These are phyloP conservation scores for Tautogolabrus adspersus DNA, from an alignment of 2,113 vertebrate genomes.

Conservation along the genomic window DNA sequence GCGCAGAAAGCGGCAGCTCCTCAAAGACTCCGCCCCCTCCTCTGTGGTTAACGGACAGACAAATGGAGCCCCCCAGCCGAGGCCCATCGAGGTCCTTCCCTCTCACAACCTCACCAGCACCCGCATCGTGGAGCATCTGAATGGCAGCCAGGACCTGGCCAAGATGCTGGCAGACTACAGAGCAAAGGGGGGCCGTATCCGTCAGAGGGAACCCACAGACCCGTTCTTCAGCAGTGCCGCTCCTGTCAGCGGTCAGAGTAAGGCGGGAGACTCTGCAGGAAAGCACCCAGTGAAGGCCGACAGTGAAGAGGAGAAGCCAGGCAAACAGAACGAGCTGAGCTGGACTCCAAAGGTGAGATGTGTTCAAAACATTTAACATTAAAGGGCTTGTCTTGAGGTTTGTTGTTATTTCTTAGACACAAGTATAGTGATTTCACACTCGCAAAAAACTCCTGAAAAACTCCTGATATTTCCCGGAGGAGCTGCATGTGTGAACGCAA, in stretches of 20 bases:
- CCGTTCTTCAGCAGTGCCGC: constrained; percentile 79
- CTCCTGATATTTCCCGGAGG: no score
- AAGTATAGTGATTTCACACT: no score
- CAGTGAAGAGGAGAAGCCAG: constrained; percentile 88
- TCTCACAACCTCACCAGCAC: constrained; percentile 90
- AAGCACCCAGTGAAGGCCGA: constrained; percentile 84
- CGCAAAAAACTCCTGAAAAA: no score
- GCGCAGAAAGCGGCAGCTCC: constrained; percentile 91
- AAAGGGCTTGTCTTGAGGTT: not conserved
- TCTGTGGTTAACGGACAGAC: constrained; percentile 74
- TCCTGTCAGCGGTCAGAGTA: constrained; percentile 53
- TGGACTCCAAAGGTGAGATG: constrained; percentile 91
- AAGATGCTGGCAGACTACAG: constrained; percentile 95
- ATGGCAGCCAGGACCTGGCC: constrained; percentile 87
- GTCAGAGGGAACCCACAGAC: constrained; percentile 85
- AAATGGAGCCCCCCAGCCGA: constrained; percentile 84
- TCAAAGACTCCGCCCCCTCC: constrained; percentile 88
- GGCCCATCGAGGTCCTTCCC: constrained; percentile 87
- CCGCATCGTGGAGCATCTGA: constrained; percentile 90
- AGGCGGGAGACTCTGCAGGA: constrained; percentile 43
- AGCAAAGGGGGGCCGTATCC: constrained; percentile 93
- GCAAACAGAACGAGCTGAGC: constrained; percentile 82
- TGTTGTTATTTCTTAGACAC: not conserved
- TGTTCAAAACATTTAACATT: not conserved
- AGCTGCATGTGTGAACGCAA: no score